Base-by-base conservation (phyloP, 2,888 invertebrate species). In the Megaustenia siamemsis region DNA sequence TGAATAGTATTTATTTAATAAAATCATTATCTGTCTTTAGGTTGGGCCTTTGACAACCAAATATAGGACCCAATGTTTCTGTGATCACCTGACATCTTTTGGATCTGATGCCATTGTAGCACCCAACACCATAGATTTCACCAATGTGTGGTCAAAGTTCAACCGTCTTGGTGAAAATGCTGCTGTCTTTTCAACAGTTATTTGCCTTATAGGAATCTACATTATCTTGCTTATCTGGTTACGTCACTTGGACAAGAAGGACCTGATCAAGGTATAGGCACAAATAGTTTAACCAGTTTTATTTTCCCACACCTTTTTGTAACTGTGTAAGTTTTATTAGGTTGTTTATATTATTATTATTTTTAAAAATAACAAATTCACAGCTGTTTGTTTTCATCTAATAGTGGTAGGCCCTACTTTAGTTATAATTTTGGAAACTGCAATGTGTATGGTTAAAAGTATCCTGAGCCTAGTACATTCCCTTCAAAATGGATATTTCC, bases 101-200 rank as follows among this genome's bases (percentile, higher is more conserved):
- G 94, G 94, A 1, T 92, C 93, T 18, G 93, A 94, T 88, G 91
- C 93, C 80, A 93, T 90, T 12, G 94, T 93, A 5, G 93, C 93
- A 6, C 93, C 93, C 1, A 94, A 94, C 88, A 94, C 94, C 18
- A 94, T 94, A 80, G 93, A 94, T 90, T 94, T 94, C 88, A 91
- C 86, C 81, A 94, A 93, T 45, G 93, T 94, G 6, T 93, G 92
- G 92, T 90, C 90, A 35, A 93, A 93, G 88, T 94, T 94, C 87
- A 91, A 91, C 83, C 91, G 93, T 83, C 90, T 94, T 45, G 90
- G 89, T 56, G 93, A 93, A 85, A 93, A 93, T 81, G 92, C 94
- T 8, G 94, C 94, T 1, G 94, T 94, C 35, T 94, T 94, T 86
- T 90, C 90, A 66, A 93, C 93, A 0, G 92, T 94, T 32, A 89